A percentile compares a stretch with the other conserved stretches of the same genome.
These are phyloP conservation scores for Pyrgus malvae DNA, from an alignment of 2,888 invertebrate species.

Conservation along the genomic window DNA sequence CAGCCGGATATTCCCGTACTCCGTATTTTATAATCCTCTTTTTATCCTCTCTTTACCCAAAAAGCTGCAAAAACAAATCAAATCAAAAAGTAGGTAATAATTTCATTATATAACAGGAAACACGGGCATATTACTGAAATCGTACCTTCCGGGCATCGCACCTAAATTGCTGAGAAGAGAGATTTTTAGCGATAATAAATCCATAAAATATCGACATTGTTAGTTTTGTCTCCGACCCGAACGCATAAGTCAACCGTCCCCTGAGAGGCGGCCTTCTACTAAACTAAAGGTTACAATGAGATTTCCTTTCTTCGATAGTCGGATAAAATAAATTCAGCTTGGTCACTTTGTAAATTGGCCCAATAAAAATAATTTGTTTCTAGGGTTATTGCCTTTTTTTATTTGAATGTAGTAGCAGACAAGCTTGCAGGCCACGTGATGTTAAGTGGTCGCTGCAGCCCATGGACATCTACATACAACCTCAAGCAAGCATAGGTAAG, in stretches of 20 bases:
- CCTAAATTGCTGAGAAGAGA: slow-evolving; percentile 14
- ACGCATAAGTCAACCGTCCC: slow-evolving; percentile 45
- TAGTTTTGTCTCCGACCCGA: slow-evolving; percentile 40
- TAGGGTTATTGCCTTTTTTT: too few species aligned
- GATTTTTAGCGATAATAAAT: slow-evolving; percentile 40
- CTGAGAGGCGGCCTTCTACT: slow-evolving; percentile 40
- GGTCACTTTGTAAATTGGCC: slow-evolving; percentile 31
- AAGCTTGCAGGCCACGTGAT: too few species aligned
- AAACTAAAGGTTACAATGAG: slow-evolving; percentile 38
- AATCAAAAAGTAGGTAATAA: not conserved
- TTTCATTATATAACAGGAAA: not conserved
- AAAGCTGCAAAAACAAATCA: too few species aligned
- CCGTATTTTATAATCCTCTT: too few species aligned
- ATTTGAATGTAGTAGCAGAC: too few species aligned
- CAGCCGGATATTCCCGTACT: too few species aligned
- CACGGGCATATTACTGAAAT: not conserved
- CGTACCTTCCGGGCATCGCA: not conserved
- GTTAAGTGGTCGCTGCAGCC: too few species aligned
- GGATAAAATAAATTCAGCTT: slow-evolving; percentile 37
- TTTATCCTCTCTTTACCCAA: too few species aligned
- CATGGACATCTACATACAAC: too few species aligned
- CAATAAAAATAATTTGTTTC: too few species aligned
- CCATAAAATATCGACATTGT: slow-evolving; percentile 41
- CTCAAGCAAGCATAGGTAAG: too few species aligned
- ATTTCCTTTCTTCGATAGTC: slow-evolving; percentile 33